These are phyloP conservation scores for Nineta flava DNA, from an alignment of 2,888 invertebrate species.

Conservation along the genomic window DNA sequence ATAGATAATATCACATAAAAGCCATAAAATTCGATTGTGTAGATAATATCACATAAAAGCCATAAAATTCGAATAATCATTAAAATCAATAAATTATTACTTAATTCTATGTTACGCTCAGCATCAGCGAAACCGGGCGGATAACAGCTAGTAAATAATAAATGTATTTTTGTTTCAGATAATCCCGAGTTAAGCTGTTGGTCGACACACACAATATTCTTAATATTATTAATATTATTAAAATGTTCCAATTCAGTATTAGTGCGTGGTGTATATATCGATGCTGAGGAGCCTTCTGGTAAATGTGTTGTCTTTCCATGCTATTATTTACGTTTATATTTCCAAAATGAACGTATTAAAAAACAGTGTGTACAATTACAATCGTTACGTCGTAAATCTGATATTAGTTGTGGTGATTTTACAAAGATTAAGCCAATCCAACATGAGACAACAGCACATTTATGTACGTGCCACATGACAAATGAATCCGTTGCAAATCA, in stretches of 20 bases:
- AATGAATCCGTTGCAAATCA: constrained; percentile 3
- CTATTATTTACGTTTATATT: constrained; percentile 64
- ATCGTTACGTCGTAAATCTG: constrained; percentile 11
- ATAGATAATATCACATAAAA: too few species aligned
- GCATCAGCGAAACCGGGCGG: too few species aligned
- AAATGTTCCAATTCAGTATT: constrained; percentile 78
- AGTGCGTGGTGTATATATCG: constrained; percentile 76
- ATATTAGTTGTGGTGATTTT: constrained; percentile 1
- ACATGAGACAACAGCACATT: neutral
- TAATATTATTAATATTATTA: constrained; percentile 56
- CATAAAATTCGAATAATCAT: too few species aligned
- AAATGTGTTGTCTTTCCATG: constrained; percentile 74
- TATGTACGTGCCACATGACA: constrained; percentile 3
- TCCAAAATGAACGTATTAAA: constrained; percentile 49
- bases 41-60: too few species aligned
- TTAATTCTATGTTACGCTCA: too few species aligned
- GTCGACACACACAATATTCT: constrained; percentile 61
- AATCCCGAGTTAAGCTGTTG: constrained; percentile 59
- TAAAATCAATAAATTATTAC: too few species aligned
- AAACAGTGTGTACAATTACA: constrained; percentile 24
- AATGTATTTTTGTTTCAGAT: constrained; percentile 40
- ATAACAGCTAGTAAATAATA: too few species aligned
- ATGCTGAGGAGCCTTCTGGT: constrained; percentile 69
- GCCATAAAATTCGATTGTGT: too few species aligned
- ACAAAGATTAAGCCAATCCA: neutral